Base-by-base conservation (phyloP, 2,888 invertebrate genomes). In the Stegana nigrithorax region DNA sequence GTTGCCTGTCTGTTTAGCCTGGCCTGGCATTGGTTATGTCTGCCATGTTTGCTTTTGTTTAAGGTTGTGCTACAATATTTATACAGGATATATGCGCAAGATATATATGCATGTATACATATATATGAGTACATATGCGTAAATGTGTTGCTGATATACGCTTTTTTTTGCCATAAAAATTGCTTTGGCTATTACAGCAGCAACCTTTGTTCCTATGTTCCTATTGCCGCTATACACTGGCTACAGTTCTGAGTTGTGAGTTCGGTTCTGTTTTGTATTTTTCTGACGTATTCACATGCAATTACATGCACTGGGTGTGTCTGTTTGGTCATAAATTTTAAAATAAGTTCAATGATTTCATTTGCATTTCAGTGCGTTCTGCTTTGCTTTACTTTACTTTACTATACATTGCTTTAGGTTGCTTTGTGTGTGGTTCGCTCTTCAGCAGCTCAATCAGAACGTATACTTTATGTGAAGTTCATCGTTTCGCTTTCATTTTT, bases 261-360 rank as follows among this genome's bases (percentile, higher is more conserved):
- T 39, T 39, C 14, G 6, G 10, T 29, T 29, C 10, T 29, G 29
- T 29, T 6, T 29, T 29, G 29, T 29, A 29, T 29, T 29, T 6
- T 29, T 6, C 17, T 39, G 39, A 39, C 39, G n/a, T n/a, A 39
- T n/a, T 39, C 14, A 8, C 14, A 14, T 17, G 39, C 26, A 25
- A n/a, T 51, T 50, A 27, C 51, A 47, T 23, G 4, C 8, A 26
- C 14, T 53, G 53, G 53, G 53, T 32, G 53, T 53, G 53, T 19
- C 53, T 53, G 12, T 32, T 14, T 19, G n/a, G 53, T 32, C 21
- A 53, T 53, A 53, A 53, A 53, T 53, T 53, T 53, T 53, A 19
- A 32, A 32, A 32, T 32, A 53, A 53, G 32, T 53, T 53, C 32
- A 53, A 53, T 29, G 32, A 53, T 53, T 53, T 53, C 53, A 53